Conservation (phyloP, 1,140 invertebrate genomes). For the Trachymyrmex cornetzi region DNA sequence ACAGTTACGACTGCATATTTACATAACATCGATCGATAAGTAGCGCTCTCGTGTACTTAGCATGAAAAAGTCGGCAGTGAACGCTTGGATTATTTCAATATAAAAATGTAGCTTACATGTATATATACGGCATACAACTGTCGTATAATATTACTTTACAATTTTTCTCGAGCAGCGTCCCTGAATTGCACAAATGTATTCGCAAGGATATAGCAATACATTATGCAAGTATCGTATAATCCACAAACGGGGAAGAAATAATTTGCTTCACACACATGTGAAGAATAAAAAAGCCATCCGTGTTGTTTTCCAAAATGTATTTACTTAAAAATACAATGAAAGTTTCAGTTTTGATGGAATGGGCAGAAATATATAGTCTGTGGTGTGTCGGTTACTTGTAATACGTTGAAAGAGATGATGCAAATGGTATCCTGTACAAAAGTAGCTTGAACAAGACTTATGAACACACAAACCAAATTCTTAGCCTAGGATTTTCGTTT, state of each 20-base stretch:
- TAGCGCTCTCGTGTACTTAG: slow-evolving; percentile 16
- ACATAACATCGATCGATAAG: slow-evolving; percentile 61
- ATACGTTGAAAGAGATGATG: slow-evolving; percentile 75
- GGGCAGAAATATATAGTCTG: slow-evolving; percentile 80
- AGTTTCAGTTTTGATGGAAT: slow-evolving; percentile 82
- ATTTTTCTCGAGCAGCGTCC: slow-evolving; percentile 27
- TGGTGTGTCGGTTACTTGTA: slow-evolving; percentile 72
- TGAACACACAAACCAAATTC: slow-evolving; percentile 82
- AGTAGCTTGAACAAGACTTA: slow-evolving; percentile 79
- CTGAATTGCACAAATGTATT: slow-evolving; percentile 52
- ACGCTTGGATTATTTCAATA: slow-evolving; percentile 40
- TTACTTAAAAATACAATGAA: slow-evolving; percentile 83
- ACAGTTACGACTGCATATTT: slow-evolving; percentile 56
- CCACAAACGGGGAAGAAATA: slow-evolving; percentile 65
- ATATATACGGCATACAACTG: slow-evolving; percentile 22
- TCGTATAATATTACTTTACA: slow-evolving; percentile 38
- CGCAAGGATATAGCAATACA: slow-evolving; percentile 13
- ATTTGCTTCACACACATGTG: slow-evolving; percentile 69
- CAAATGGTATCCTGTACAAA: slow-evolving; percentile 81
- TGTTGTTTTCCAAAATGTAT: slow-evolving; percentile 81
- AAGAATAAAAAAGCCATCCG: slow-evolving; percentile 75
- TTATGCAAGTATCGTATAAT: slow-evolving; percentile 53
- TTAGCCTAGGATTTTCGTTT: slow-evolving; percentile 76
- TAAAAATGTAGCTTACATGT: slow-evolving; percentile 49
- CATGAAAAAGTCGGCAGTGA: slow-evolving; percentile 48